A percentile compares a stretch with the other conserved stretches of the same genome.
phyloP scores from a whole-genome alignment of 2,113 vertebrate genomes.

The Galeopterus variegatus region DNA sequence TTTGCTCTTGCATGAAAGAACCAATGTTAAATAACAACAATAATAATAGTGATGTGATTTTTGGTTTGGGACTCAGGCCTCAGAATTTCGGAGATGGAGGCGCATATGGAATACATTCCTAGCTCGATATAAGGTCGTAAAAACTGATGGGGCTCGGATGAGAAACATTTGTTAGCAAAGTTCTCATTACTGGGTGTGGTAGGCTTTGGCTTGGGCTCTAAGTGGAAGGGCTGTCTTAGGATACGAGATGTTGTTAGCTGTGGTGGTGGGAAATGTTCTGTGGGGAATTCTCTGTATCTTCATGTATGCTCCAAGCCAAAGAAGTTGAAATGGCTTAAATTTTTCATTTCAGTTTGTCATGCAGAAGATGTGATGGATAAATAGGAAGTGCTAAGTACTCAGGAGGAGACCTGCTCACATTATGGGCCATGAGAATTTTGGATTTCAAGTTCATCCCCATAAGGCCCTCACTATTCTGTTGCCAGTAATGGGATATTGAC shows the following conservation, averaged over 20 bases:
- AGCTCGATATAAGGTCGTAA: conserved; percentile 33
- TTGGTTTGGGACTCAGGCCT: conserved; percentile 59
- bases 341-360: background rate
- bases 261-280: background rate
- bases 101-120: conserved; percentile 61
- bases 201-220: conserved; percentile 24
- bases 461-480: background rate
- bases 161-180: conserved; percentile 74
- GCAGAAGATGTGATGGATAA: background rate
- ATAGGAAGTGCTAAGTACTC: background rate
- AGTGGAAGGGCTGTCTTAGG: conserved; percentile 33
- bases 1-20: conserved; percentile 56
- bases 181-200: conserved; percentile 63
- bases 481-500: background rate
- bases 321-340: background rate
- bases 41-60: conserved; percentile 46
- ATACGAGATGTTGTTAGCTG: conserved; percentile 43
- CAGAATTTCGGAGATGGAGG: conserved; percentile 7
- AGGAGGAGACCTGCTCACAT: background rate
- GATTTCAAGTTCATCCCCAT: background rate
- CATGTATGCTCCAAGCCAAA: background rate
- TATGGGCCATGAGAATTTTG: background rate
- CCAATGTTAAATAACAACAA: conserved; percentile 70
- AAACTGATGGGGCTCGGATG: conserved; percentile 69
- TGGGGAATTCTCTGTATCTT: conserved; percentile 19